phyloP scores from a whole-genome alignment of 2,113 vertebrate species.

The Lathamus discolor region DNA sequence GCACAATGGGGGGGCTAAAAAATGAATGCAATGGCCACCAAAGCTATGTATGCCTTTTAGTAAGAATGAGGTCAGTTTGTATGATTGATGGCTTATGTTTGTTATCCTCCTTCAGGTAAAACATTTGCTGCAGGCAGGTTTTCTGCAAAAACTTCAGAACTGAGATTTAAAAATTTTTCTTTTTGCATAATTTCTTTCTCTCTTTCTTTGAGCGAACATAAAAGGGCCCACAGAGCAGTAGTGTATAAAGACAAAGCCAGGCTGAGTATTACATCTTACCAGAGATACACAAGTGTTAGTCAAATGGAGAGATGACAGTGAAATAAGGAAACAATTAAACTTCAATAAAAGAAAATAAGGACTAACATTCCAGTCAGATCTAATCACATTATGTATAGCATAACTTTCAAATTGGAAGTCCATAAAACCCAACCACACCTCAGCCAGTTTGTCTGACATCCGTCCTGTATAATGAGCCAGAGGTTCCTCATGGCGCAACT shows the following conservation, averaged over 20 bases:
- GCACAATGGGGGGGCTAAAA: not conserved
- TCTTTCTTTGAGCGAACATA: not conserved
- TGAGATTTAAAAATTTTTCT: not conserved
- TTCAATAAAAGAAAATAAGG: slow-evolving; percentile 61
- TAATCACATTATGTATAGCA: slow-evolving; percentile 69
- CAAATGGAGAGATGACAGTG: slow-evolving; percentile 58
- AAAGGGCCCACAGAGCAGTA: not conserved
- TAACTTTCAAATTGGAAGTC: slow-evolving; percentile 63
- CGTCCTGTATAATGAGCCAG: slow-evolving; percentile 48
- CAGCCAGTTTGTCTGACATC: slow-evolving; percentile 64
- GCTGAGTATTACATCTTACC: not conserved
- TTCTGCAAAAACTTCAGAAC: not conserved
- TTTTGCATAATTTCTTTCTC: not conserved
- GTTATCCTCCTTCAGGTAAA: not conserved
- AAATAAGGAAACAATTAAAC: slow-evolving; percentile 68
- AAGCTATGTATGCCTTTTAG: not conserved
- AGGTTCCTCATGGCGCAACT: slow-evolving; percentile 21
- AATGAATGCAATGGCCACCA: not conserved
- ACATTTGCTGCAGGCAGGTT: not conserved
- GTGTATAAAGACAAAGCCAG: not conserved
- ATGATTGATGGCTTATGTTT: not conserved
- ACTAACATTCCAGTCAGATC: slow-evolving; percentile 66
- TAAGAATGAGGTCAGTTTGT: not conserved
- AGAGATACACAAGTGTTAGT: slow-evolving; percentile 44
- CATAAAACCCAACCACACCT: slow-evolving; percentile 64